These are phyloP conservation scores for Antrozous pallidus DNA, from an alignment of 2,797 vertebrate genomes.

Conservation along the genomic window DNA sequence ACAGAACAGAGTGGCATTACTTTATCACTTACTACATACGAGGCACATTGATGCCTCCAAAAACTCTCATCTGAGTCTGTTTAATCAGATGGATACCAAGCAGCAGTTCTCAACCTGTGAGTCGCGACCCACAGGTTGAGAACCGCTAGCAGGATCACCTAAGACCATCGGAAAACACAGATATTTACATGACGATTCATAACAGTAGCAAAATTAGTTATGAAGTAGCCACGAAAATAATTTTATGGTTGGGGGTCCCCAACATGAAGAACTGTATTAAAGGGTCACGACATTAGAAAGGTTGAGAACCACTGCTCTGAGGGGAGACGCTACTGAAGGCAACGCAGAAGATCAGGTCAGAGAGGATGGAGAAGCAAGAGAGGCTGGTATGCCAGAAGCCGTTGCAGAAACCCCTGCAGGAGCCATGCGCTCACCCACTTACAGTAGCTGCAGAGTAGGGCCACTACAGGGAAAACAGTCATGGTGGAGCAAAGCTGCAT, in stretches of 20 bases:
- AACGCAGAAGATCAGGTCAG: not conserved
- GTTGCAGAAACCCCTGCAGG: not conserved
- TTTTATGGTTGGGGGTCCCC: too few relatives aligned
- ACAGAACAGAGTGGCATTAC: not conserved
- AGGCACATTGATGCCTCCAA: not conserved
- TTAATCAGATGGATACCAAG: not conserved
- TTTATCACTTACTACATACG: not conserved
- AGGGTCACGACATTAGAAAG: too few relatives aligned
- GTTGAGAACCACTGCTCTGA: too few relatives aligned
- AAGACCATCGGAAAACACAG: too few relatives aligned
- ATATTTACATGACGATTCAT: too few relatives aligned
- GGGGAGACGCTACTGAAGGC: not conserved
- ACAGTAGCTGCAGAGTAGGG: not conserved
- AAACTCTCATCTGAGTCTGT: not conserved
- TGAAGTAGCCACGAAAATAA: too few relatives aligned
- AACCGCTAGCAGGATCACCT: too few relatives aligned
- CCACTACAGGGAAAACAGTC: not conserved
- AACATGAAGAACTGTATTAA: too few relatives aligned
- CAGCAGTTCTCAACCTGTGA: too few relatives aligned
- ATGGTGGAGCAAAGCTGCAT: not conserved
- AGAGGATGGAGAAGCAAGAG: not conserved
- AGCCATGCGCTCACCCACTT: not conserved
- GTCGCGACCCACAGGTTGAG: too few relatives aligned
- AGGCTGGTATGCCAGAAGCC: not conserved
- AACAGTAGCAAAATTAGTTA: too few relatives aligned